A percentile compares a stretch with the other conserved stretches of the same genome.
Conservation (phyloP, 2,113 vertebrate genomes). For the Hydropotes inermis region DNA sequence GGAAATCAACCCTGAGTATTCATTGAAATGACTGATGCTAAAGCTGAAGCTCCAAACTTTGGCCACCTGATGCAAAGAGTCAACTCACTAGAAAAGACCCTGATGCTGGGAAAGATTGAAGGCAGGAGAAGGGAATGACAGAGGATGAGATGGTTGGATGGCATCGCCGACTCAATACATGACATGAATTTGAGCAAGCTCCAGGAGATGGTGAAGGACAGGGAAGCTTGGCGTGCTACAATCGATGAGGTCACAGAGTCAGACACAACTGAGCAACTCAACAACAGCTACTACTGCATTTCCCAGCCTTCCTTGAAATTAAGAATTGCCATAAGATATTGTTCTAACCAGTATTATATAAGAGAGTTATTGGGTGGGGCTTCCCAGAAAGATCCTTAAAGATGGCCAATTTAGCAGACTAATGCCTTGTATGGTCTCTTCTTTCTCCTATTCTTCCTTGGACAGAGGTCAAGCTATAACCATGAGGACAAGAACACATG, state of each 20-base stretch:
- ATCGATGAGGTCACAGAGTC: not conserved
- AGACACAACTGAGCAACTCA: not conserved
- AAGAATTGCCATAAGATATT: not conserved
- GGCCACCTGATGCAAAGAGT: not conserved
- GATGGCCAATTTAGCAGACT: not conserved
- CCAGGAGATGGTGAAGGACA: not conserved
- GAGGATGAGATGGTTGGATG: not conserved
- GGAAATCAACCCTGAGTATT: not conserved
- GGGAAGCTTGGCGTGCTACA: not conserved
- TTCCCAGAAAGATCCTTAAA: not conserved
- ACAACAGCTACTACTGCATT: not conserved
- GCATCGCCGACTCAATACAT: not conserved
- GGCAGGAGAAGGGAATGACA: not conserved
- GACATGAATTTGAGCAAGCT: not conserved
- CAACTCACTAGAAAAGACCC: not conserved
- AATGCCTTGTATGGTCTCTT: not conserved
- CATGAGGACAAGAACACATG: not conserved
- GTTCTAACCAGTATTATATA: not conserved
- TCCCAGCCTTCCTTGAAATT: not conserved
- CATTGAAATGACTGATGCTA: not conserved
- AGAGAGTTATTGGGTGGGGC: not conserved
- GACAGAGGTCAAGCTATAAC: not conserved
- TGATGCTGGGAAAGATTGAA: not conserved
- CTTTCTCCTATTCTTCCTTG: not conserved
- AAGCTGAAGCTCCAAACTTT: not conserved